A percentile compares a stretch with the other conserved stretches of the same genome.
phyloP scores from a whole-genome alignment of 2,888 invertebrate genomes.

The Andricus curvator region DNA sequence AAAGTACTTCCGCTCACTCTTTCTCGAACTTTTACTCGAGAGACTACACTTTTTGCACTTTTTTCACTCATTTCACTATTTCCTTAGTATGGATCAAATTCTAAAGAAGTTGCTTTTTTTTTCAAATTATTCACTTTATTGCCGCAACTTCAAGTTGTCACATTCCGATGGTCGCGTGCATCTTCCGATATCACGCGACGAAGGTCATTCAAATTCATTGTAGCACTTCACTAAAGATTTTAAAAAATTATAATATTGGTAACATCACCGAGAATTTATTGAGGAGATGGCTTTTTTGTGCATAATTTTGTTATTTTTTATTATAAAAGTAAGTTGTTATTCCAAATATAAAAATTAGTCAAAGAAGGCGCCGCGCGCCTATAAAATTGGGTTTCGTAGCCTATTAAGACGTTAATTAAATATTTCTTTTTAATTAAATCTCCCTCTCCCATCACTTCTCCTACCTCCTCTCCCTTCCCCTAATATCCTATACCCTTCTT shows the following conservation, averaged over 20 bases:
- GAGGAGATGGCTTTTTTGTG: no score
- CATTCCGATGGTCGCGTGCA: slow-evolving; percentile 7
- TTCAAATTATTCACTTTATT: background rate
- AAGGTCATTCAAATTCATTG: background rate
- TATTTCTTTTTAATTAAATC: no score
- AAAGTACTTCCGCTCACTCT: slow-evolving; percentile 67
- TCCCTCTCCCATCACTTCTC: no score
- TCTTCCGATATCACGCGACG: slow-evolving; percentile 19
- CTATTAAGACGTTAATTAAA: no score
- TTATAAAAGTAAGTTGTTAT: background rate
- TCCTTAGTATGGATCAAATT: background rate
- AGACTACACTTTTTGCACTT: slow-evolving; percentile 62
- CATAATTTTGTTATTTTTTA: no score
- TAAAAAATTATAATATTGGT: background rate
- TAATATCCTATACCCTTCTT: no score
- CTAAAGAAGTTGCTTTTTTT: no score
- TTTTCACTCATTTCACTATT: slow-evolving; percentile 64
- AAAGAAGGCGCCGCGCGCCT: no score
- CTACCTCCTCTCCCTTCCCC: no score
- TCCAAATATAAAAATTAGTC: no score
- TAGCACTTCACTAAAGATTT: background rate
- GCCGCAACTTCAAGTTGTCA: background rate
- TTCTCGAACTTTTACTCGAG: slow-evolving; percentile 60
- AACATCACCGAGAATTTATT: slow-evolving; percentile 1
- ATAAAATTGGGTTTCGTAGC: no score